Percentiles rank a stretch among this genome's conserved stretches.
Evolutionary conservation across 2,113 vertebrate species (phyloP).

Genomic region (Corythornis cristatus): DNA sequence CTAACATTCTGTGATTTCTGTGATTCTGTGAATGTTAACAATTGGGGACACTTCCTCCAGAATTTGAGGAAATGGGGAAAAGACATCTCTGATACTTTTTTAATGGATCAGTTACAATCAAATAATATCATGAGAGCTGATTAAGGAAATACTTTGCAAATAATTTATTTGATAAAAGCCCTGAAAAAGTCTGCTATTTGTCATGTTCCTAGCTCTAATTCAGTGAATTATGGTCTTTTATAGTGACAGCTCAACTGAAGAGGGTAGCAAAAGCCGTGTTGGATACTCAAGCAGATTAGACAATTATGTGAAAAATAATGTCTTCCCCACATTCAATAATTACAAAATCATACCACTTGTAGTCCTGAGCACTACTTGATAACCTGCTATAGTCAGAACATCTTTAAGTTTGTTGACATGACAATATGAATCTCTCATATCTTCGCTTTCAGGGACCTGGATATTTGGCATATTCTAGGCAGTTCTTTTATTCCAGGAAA

Average conservation of each 20-base stretch:
- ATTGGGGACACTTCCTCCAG: background rate
- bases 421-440: background rate
- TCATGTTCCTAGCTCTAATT: slow-evolving; percentile 13
- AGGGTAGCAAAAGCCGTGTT: slow-evolving; percentile 3
- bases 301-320: slow-evolving; percentile 34
- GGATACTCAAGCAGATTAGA: slow-evolving; percentile 20
- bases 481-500: background rate
- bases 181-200: slow-evolving; percentile 7
- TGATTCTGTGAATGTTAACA: background rate
- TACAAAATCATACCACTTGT: background rate
- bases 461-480: accelerated
- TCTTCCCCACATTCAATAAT: background rate
- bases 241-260: background rate
- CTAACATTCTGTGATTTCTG: too few species aligned
- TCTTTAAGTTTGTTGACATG: background rate
- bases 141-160: slow-evolving; percentile 44
- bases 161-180: slow-evolving; percentile 19
- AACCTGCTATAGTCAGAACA: background rate
- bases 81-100: slow-evolving; percentile 8
- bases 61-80: background rate
- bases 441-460: background rate
- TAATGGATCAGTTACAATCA: background rate
- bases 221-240: slow-evolving; percentile 23
- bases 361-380: slow-evolving; percentile 3
- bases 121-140: slow-evolving; percentile 16